Base-by-base conservation (phyloP, 2,888 invertebrate genomes). In the Deilephila elpenor region DNA sequence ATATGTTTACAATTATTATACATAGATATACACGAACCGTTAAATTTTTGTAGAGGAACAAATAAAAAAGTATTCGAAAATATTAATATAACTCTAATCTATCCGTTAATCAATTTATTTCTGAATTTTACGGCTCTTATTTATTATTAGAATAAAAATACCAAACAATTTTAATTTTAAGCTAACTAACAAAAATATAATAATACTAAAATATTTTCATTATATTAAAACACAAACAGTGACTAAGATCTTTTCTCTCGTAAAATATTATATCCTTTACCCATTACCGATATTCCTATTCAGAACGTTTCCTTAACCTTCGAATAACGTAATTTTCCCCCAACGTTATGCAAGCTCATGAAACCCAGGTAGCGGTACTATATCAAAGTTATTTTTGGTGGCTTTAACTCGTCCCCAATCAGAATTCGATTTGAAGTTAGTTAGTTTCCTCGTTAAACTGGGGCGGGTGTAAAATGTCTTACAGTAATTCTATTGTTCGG, bases 351-450 rank as follows among this genome's bases (percentile, higher is more conserved):
- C 64, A 37, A 64, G 44, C 20, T 11, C 8, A 32, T 56, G 56
- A n/a, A n/a, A 56, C 6, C 56, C 56, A 17, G 56, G 56, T 56
- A 32, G 25, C 25, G 11, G 44, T 14, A 20, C 20, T 34, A 34
- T 34, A 62, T 60, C n/a, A 37, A 14, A 20, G 20, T 44, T 64
- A 64, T 64, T 44, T 11, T 20, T 20, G 64, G 20, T 20, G 64
- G 20, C 64, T 37, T n/a, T 44, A 64, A 20, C 64, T 64, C 64
- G 44, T 37, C 37, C 25, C 37, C 64, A 19, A 64, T 19, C 20
- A 64, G 20, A 37, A 64, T 64, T 64, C 37, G 60, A 64, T 64
- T 64, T 11, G 20, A 20, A 20, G 37, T 64, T 44, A 64, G 37
- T 37, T n/a, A 64, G 64, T 64, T 44, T n/a, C n/a, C 62, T 62